A percentile compares a stretch with the other conserved stretches of the same genome.
Evolutionary conservation across 2,888 invertebrate genomes (phyloP).

Genomic region (Abscondita cerata): DNA sequence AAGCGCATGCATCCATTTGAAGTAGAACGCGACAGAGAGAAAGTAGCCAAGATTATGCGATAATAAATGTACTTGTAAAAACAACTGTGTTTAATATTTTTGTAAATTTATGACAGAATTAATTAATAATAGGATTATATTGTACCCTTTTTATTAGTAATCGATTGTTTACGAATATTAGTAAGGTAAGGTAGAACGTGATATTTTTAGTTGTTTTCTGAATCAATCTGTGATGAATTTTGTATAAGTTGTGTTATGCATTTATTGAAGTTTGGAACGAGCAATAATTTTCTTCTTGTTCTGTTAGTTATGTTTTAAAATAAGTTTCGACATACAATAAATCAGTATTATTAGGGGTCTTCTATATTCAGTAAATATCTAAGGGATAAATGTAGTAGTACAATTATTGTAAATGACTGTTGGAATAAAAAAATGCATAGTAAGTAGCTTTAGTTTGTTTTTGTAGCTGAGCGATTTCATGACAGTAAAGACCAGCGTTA

Average conservation of each 20-base stretch:
- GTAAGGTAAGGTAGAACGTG: conserved; percentile 1
- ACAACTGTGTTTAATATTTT: background rate
- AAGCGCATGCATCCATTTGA: conserved; percentile 74
- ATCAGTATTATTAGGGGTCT: conserved; percentile 4
- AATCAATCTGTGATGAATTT: conserved; percentile 52
- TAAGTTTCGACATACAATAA: background rate
- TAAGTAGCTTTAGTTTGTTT: no score
- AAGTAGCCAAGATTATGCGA: conserved; percentile 64
- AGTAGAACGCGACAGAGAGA: conserved; percentile 63
- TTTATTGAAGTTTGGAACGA: background rate
- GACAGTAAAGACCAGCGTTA: no score
- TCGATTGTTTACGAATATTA: no score
- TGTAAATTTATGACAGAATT: background rate
- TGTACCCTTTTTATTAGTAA: no score
- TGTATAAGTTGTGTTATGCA: conserved; percentile 14
- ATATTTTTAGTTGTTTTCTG: conserved; percentile 18
- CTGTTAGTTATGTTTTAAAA: background rate
- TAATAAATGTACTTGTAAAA: conserved; percentile 49
- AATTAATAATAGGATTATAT: background rate
- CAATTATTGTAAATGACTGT: conserved; percentile 29
- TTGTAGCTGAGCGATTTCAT: no score
- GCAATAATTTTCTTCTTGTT: background rate
- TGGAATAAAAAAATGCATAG: conserved; percentile 14
- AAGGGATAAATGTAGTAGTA: conserved; percentile 29
- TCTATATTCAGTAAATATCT: conserved; percentile 21